phyloP scores from a whole-genome alignment of 2,113 vertebrate species.

The Todiramphus saurophagus region DNA sequence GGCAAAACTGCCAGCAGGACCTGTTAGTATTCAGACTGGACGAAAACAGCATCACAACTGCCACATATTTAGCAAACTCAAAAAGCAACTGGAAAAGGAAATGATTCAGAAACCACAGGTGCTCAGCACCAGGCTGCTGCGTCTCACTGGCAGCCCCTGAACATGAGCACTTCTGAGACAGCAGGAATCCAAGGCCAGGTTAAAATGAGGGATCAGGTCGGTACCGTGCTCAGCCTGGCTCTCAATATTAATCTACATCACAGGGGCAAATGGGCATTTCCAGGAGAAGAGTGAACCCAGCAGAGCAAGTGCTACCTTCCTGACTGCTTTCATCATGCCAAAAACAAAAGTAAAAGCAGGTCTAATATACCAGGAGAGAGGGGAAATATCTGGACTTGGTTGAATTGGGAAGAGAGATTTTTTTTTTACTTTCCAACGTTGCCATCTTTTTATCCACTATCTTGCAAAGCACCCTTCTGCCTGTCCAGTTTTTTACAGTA shows the following conservation, averaged over 20 bases:
- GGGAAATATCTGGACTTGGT: neutral
- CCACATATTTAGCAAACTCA: constrained; percentile 10
- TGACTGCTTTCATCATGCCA: neutral
- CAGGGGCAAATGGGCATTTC: neutral
- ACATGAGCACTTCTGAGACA: neutral
- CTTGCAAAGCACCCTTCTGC: neutral
- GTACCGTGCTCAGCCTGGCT: neutral
- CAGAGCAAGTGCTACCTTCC: neutral
- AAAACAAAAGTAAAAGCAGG: constrained; percentile 3
- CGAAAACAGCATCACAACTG: neutral
- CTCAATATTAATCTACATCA: neutral
- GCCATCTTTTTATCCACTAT: neutral
- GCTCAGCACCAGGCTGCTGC: neutral
- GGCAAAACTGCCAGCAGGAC: neutral
- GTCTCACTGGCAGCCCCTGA: neutral
- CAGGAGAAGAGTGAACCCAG: neutral
- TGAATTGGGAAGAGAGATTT: neutral
- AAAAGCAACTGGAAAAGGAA: constrained; percentile 49
- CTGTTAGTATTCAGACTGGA: neutral
- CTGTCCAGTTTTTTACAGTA: neutral
- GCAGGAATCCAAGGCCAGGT: neutral
- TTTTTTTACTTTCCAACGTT: neutral
- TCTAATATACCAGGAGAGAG: accelerated
- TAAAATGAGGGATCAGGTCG: neutral
- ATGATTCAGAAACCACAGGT: constrained; percentile 69